Base-by-base conservation (phyloP, 2,888 invertebrate genomes). In the Drosophila limbata region DNA sequence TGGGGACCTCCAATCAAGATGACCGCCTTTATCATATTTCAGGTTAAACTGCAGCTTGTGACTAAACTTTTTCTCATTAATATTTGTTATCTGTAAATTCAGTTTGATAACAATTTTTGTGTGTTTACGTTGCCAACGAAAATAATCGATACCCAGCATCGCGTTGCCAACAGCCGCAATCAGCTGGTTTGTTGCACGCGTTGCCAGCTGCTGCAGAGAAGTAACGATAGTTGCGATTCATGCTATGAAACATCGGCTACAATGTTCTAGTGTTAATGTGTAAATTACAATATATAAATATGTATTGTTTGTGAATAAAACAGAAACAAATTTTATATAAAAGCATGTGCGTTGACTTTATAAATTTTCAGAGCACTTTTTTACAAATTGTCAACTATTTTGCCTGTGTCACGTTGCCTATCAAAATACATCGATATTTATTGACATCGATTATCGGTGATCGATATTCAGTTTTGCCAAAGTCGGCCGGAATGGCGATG, bases 1-100 rank as follows among this genome's bases (percentile, higher is more conserved):
- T 97, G 96, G 1, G 98, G 97, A 5, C 98, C 98, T 21, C 98
- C 98, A 78, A 98, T 96, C 77, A 98, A 93, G 91, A 98, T 97
- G 13, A 98, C 96, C 56, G 97, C 97, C 93, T 97, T 97, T 72
- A 96, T 92, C 95, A 96, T 96, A 45, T 81, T 73, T 39, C 8
- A 31, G 66, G 59, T 76, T 52, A 15, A 4, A 13, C 45, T 21
- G 31, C 44, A 33, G 45, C 65, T 59, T 65, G 40, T 79, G 73
- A 81, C 81, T 81, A 60, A 77, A 63, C 42, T 55, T 61, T 33
- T 48, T 28, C 50, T 42, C 53, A 45, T 52, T 33, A 40, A 11
- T 57, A 33, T 17, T 45, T 71, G 45, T 83, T 78, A 82, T 70
- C 76, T 68, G 47, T 62, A 31, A 50, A 37, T 57, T 50, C 33